phyloP scores from a whole-genome alignment of 2,888 invertebrate species.

The Hololepta plana region DNA sequence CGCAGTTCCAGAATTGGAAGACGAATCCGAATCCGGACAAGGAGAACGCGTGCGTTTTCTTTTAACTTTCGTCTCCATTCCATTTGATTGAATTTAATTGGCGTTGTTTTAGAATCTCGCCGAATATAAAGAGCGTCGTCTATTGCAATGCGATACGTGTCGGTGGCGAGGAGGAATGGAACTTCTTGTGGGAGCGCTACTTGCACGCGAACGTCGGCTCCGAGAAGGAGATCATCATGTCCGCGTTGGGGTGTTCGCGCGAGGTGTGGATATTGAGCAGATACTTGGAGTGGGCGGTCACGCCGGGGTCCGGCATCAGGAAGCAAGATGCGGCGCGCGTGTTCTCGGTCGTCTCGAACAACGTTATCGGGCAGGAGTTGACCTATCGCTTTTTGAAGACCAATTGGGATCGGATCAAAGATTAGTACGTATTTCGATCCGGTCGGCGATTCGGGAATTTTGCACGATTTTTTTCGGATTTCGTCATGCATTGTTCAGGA shows the following conservation, averaged over 20 bases:
- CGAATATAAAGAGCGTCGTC: conserved; percentile 64
- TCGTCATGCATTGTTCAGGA: no score
- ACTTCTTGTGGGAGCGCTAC: conserved; percentile 72
- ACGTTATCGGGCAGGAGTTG: conserved; percentile 63
- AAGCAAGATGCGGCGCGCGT: conserved; percentile 68
- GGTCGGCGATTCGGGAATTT: no score
- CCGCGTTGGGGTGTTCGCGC: conserved; percentile 63
- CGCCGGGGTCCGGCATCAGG: conserved; percentile 56
- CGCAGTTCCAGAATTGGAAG: conserved; percentile 61
- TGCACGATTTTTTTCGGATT: no score
- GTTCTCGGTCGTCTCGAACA: conserved; percentile 56
- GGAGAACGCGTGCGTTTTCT: conserved; percentile 49
- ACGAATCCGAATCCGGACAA: conserved; percentile 49
- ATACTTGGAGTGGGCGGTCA: conserved; percentile 57
- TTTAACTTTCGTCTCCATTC: conserved; percentile 1
- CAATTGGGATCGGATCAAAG: conserved; percentile 52
- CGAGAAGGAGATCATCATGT: conserved; percentile 60
- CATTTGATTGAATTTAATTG: conserved; percentile 4
- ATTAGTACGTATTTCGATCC: conserved; percentile 43
- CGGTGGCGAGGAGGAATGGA: conserved; percentile 75
- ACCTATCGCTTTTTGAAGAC: conserved; percentile 61
- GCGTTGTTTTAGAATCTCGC: conserved; percentile 46
- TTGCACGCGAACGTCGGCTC: conserved; percentile 57
- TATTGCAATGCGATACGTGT: conserved; percentile 74
- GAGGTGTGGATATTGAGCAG: conserved; percentile 66